These are phyloP conservation scores for Zaprionus vittiger DNA, from an alignment of 1,140 invertebrate genomes.

Conservation along the genomic window DNA sequence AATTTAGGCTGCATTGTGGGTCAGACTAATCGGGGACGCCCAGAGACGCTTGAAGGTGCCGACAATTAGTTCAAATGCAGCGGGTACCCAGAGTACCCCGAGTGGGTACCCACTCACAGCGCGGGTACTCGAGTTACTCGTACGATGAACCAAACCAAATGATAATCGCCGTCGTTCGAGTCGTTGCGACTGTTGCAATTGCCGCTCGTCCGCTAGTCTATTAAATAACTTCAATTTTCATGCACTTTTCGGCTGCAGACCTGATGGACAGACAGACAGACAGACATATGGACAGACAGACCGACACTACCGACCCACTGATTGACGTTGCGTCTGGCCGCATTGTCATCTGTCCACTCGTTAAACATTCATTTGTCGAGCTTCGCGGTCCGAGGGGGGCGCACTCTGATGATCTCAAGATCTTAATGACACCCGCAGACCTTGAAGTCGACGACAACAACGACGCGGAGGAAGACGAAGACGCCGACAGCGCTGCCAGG, in stretches of 20 bases:
- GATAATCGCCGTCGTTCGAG: neutral
- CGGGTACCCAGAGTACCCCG: neutral
- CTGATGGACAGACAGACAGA: slow-evolving; percentile 20
- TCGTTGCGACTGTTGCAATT: slow-evolving; percentile 37
- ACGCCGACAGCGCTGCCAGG: slow-evolving; percentile 5
- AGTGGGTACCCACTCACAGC: slow-evolving; percentile 4
- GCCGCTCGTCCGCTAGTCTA: slow-evolving; percentile 18
- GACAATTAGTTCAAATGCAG: slow-evolving; percentile 24
- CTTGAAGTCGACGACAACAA: slow-evolving; percentile 29
- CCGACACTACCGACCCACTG: neutral
- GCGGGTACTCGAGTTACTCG: neutral
- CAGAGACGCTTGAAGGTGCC: slow-evolving; percentile 23
- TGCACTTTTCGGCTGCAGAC: slow-evolving; percentile 43
- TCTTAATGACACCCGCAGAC: slow-evolving; percentile 41
- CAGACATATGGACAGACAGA: neutral
- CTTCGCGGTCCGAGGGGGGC: neutral
- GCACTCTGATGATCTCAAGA: slow-evolving; percentile 23
- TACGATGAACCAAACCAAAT: slow-evolving; percentile 7
- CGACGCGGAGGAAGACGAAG: neutral
- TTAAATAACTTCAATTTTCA: slow-evolving; percentile 50
- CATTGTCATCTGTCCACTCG: slow-evolving; percentile 47
- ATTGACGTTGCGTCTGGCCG: slow-evolving; percentile 17
- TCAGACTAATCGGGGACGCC: slow-evolving; percentile 14
- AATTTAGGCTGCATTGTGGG: slow-evolving; percentile 34
- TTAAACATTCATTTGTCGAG: slow-evolving; percentile 40